Evolutionary conservation across 2,113 vertebrate species (phyloP).

Genomic region (Anarhynchus alexandrinus): DNA sequence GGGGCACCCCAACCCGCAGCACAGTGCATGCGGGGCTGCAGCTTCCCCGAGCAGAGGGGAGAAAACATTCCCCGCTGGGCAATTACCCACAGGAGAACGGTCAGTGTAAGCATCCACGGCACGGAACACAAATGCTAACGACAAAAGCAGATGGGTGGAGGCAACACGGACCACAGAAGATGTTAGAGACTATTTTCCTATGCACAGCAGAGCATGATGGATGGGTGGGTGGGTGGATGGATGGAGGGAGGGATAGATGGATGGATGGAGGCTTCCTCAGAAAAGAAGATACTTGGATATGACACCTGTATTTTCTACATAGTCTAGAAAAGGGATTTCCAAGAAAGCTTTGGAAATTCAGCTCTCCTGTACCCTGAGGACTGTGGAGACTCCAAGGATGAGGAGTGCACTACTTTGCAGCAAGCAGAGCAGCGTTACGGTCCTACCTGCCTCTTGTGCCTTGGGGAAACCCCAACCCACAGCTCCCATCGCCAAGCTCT

Average conservation of each 20-base stretch:
- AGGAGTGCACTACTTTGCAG: background rate
- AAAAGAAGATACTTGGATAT: background rate
- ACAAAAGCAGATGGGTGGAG: background rate
- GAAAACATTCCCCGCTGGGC: background rate
- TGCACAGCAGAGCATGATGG: background rate
- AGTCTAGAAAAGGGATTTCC: background rate
- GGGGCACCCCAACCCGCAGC: background rate
- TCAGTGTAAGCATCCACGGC: background rate
- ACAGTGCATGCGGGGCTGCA: background rate
- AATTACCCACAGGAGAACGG: background rate
- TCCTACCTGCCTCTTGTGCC: background rate
- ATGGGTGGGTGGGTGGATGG: background rate
- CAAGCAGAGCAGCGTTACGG: rapidly evolving
- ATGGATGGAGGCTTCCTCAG: background rate
- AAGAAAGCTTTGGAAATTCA: background rate
- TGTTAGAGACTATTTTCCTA: background rate
- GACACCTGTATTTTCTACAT: background rate
- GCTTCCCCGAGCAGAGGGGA: background rate
- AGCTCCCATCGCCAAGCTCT: background rate
- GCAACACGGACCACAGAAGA: background rate
- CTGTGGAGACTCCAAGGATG: rapidly evolving
- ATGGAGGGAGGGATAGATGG: background rate
- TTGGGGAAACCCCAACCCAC: background rate
- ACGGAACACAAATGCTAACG: rapidly evolving
- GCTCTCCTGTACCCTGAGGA: rapidly evolving